phyloP scores from a whole-genome alignment of 1,140 invertebrate genomes.

The Drosophila grimshawi region DNA sequence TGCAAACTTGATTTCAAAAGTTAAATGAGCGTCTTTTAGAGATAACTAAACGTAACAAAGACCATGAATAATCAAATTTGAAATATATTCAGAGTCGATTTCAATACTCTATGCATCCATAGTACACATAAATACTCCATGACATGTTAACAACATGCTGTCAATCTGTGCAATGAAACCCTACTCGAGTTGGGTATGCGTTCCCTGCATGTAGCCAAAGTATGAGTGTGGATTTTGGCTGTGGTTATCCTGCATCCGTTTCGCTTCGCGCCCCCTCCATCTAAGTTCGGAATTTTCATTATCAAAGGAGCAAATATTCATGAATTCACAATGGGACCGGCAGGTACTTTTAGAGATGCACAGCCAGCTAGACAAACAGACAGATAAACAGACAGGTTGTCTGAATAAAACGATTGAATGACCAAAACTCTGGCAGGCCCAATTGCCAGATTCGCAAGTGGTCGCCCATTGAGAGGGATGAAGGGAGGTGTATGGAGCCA shows the following conservation, averaged over 20 bases:
- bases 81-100: too few species aligned
- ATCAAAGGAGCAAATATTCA: conserved; percentile 48
- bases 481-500: background rate
- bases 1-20: too few species aligned
- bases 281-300: conserved; percentile 31
- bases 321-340: conserved; percentile 11
- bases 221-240: conserved; percentile 10
- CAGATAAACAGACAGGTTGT: too few species aligned
- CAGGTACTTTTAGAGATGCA: conserved; percentile 5
- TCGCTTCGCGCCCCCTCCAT: background rate
- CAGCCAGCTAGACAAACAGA: conserved; percentile 5
- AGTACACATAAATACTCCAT: background rate
- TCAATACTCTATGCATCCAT: too few species aligned
- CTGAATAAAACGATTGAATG: conserved; percentile 6
- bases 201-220: background rate
- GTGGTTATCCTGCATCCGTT: conserved; percentile 1
- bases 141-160: background rate
- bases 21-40: too few species aligned
- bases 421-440: conserved; percentile 7
- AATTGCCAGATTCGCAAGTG: conserved; percentile 28
- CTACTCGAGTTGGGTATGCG: background rate
- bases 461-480: conserved; percentile 8
- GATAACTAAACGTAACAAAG: too few species aligned
- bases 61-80: too few species aligned
- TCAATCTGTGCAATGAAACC: background rate